Percentiles rank a stretch among this genome's conserved stretches.
phyloP scores from a whole-genome alignment of 2,888 invertebrate genomes.

The Patella depressa region DNA sequence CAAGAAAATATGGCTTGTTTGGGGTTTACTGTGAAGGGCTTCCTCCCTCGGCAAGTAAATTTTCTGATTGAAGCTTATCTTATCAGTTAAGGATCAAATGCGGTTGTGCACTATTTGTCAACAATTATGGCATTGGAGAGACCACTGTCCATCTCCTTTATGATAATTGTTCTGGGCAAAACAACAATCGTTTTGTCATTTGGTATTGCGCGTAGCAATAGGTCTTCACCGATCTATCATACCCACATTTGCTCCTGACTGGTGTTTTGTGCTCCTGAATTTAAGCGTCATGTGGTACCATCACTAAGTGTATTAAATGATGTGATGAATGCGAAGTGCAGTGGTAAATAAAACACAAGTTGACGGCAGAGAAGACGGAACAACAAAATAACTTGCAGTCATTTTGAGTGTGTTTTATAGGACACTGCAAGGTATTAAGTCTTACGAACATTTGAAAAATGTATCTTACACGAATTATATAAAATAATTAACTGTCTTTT shows the following conservation, averaged over 20 bases:
- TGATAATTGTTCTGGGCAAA: constrained; percentile 13
- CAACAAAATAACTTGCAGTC: constrained; percentile 19
- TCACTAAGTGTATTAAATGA: constrained; percentile 23
- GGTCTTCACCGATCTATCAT: constrained; percentile 17
- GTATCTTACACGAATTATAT: no score
- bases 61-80: constrained; percentile 41
- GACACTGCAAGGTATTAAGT: constrained; percentile 27
- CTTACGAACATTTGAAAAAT: constrained; percentile 22
- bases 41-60: constrained; percentile 24
- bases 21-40: constrained; percentile 39
- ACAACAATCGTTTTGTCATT: constrained; percentile 30
- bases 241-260: constrained; percentile 35
- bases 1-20: constrained; percentile 46
- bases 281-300: constrained; percentile 15
- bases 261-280: constrained; percentile 38
- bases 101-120: constrained; percentile 29
- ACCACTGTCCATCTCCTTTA: constrained; percentile 10
- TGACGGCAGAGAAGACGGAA: constrained; percentile 20
- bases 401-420: constrained; percentile 27
- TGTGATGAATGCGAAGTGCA: constrained; percentile 25
- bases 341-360: neutral
- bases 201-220: constrained; percentile 23
- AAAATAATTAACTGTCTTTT: no score
- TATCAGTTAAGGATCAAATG: constrained; percentile 32
- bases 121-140: constrained; percentile 29